phyloP scores from a whole-genome alignment of 2,888 invertebrate species.

The Clivina fossor region DNA sequence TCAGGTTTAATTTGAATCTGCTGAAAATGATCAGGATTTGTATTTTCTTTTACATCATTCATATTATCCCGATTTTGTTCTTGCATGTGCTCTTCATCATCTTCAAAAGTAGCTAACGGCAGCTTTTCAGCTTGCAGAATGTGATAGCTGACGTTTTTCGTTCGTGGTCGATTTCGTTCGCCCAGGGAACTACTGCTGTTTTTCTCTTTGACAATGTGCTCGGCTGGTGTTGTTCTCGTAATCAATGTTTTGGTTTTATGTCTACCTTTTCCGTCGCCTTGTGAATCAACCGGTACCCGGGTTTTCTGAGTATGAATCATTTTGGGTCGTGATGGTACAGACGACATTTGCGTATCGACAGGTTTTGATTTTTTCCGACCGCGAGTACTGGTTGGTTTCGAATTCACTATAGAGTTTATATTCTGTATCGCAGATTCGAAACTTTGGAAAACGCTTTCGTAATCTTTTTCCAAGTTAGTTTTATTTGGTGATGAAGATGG shows the following conservation, averaged over 20 bases:
- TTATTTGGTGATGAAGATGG: slow-evolving; percentile 46
- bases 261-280: slow-evolving; percentile 57
- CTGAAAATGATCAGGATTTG: slow-evolving; percentile 40
- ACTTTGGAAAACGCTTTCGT: slow-evolving; percentile 54
- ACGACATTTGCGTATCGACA: slow-evolving; percentile 44
- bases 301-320: slow-evolving; percentile 78
- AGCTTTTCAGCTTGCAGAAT: slow-evolving; percentile 57
- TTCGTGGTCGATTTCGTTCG: slow-evolving; percentile 60
- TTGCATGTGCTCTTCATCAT: slow-evolving; percentile 46
- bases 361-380: slow-evolving; percentile 48
- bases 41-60: slow-evolving; percentile 21
- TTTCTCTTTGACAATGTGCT: slow-evolving; percentile 48
- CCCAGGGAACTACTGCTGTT: slow-evolving; percentile 52
- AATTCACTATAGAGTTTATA: slow-evolving; percentile 54
- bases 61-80: slow-evolving; percentile 39
- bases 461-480: slow-evolving; percentile 50
- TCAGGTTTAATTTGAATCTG: slow-evolving; percentile 38
- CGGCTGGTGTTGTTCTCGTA: slow-evolving; percentile 56
- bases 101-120: slow-evolving; percentile 58
- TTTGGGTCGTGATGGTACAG: slow-evolving; percentile 62
- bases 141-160: slow-evolving; percentile 67
- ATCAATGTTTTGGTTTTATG: slow-evolving; percentile 63
- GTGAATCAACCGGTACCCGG: slow-evolving; percentile 56
- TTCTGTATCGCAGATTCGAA: slow-evolving; percentile 55
- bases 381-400: slow-evolving; percentile 47